These are phyloP conservation scores for Leptodactylus fallax DNA, from an alignment of 2,797 vertebrate genomes.

Conservation along the genomic window DNA sequence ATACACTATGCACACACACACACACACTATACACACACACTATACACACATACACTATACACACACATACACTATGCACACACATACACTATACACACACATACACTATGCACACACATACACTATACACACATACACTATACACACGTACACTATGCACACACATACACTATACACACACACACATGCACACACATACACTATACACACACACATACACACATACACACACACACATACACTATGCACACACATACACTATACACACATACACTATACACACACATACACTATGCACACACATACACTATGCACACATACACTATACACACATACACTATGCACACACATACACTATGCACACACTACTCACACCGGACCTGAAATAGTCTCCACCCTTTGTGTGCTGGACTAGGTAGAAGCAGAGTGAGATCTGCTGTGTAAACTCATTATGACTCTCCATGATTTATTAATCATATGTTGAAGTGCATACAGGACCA, in stretches of 20 bases:
- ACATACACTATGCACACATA: not conserved
- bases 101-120: no score
- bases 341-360: constrained; percentile 5
- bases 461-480: constrained; percentile 49
- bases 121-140: no score
- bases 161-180: not conserved
- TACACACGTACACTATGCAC: not conserved
- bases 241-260: no score
- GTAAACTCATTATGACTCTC: constrained; percentile 20
- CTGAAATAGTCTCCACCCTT: constrained; percentile 46
- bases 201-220: not conserved
- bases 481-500: constrained; percentile 38
- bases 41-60: no score
- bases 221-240: not conserved
- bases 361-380: not conserved
- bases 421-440: constrained; percentile 29
- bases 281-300: constrained; percentile 4
- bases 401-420: constrained; percentile 16
- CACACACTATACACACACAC: no score
- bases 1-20: no score
- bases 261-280: not conserved
- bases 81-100: no score
- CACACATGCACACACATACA: no score
- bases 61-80: no score
- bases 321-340: no score